A percentile compares a stretch with the other conserved stretches of the same genome.
Conservation (phyloP, 1,140 invertebrate genomes). For the Asobara japonica region DNA sequence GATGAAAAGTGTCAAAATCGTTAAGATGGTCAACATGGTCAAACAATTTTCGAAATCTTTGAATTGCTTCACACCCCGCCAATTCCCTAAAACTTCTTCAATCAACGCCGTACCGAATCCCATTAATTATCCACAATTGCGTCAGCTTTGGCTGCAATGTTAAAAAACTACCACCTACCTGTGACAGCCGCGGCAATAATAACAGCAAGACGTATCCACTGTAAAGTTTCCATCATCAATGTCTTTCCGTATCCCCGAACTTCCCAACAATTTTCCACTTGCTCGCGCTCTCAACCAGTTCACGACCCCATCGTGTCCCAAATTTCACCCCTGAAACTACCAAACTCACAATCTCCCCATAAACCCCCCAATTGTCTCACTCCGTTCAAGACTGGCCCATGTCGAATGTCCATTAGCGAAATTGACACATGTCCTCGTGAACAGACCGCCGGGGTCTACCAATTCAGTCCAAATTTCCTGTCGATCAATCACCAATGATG, state of each 20-base stretch:
- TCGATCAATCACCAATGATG: background rate
- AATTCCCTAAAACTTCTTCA: no score
- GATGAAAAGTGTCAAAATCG: no score
- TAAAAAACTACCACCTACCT: background rate
- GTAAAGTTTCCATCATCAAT: constrained; percentile 2
- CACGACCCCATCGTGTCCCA: background rate
- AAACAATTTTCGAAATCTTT: no score
- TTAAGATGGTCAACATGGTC: no score
- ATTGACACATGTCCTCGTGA: background rate
- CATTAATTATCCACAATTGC: no score
- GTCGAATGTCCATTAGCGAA: constrained; percentile 11
- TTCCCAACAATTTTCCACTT: background rate
- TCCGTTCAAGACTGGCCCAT: no score
- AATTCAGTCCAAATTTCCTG: background rate
- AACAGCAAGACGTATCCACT: background rate
- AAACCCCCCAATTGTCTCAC: no score
- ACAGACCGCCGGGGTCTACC: background rate
- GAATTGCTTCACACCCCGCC: no score
- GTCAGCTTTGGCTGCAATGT: no score
- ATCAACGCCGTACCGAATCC: no score
- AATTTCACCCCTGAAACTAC: no score
- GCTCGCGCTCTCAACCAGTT: background rate
- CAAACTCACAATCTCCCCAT: no score
- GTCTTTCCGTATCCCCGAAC: background rate
- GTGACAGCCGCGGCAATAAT: background rate